Conservation (phyloP, 2,797 vertebrate species). For the Macroramphosus scolopax region DNA sequence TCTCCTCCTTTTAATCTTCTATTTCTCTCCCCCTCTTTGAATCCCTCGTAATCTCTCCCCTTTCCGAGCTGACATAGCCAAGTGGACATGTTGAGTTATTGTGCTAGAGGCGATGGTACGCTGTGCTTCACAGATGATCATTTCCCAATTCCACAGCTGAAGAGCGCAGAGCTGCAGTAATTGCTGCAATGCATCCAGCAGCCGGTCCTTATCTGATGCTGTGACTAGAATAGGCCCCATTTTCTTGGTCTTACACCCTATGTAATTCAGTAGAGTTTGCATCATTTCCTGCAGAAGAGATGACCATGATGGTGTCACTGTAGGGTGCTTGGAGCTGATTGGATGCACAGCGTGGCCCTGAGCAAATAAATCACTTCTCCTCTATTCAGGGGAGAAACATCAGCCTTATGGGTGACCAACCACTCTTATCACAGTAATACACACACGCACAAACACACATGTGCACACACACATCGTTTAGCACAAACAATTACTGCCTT, state of each 20-base stretch:
- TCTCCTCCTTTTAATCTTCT: constrained; percentile 24
- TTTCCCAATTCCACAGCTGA: constrained; percentile 71
- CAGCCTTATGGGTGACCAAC: constrained; percentile 63
- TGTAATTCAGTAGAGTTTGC: constrained; percentile 71
- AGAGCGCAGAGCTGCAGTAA: constrained; percentile 66
- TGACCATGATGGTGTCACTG: constrained; percentile 72
- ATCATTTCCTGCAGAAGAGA: constrained; percentile 75
- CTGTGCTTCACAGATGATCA: constrained; percentile 74
- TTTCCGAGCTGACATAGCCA: constrained; percentile 43
- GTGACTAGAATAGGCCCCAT: constrained; percentile 70
- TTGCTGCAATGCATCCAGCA: constrained; percentile 74
- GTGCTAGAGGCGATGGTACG: constrained; percentile 67
- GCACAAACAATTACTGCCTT: constrained; percentile 79
- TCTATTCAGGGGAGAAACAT: constrained; percentile 64
- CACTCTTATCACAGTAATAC: constrained; percentile 42
- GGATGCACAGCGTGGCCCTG: constrained; percentile 63
- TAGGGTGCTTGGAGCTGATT: constrained; percentile 71
- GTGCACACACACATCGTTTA: constrained; percentile 43
- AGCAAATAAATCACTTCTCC: constrained; percentile 70
- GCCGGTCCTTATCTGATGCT: constrained; percentile 73
- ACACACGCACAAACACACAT: constrained; percentile 25
- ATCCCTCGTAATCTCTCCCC: too few species aligned
- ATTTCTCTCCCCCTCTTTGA: constrained; percentile 1
- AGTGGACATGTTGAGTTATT: constrained; percentile 76
- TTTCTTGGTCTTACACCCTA: constrained; percentile 72